Conservation (phyloP, 2,113 vertebrate species). For the Alligator sinensis region DNA sequence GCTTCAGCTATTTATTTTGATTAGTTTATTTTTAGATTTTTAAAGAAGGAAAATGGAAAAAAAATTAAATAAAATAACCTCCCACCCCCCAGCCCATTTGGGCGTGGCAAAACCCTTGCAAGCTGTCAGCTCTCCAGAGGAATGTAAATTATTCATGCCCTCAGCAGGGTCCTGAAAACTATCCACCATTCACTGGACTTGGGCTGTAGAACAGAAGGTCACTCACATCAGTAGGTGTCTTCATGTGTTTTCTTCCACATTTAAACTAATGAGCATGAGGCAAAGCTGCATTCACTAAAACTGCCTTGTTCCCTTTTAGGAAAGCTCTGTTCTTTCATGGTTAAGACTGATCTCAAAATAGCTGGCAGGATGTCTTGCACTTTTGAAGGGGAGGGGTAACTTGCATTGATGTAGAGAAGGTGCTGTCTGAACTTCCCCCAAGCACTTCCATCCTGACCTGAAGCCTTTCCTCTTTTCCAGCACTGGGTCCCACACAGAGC, state of each 20-base stretch:
- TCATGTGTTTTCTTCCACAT: not conserved
- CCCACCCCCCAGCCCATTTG: not conserved
- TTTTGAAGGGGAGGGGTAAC: not conserved
- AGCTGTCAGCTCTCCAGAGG: not conserved
- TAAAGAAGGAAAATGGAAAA: not conserved
- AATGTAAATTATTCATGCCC: not conserved
- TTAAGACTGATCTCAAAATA: not conserved
- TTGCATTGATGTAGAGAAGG: not conserved
- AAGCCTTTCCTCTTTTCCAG: not conserved
- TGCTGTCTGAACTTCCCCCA: not conserved
- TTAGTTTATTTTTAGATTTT: slow-evolving; percentile 15
- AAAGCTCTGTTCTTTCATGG: not conserved
- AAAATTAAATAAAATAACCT: not conserved
- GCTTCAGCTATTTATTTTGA: not conserved
- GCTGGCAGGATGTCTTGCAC: too few species aligned
- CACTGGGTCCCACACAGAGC: not conserved
- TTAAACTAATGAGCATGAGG: not conserved
- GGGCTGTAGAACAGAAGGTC: not conserved
- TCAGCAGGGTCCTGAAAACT: not conserved
- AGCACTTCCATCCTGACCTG: not conserved
- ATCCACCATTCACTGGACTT: rapidly evolving
- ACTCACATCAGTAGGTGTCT: rapidly evolving
- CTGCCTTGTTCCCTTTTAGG: not conserved
- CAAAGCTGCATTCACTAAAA: not conserved
- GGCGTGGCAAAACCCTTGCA: not conserved